A percentile compares a stretch with the other conserved stretches of the same genome.
Evolutionary conservation across 2,888 invertebrate species (phyloP).

Genomic region (Dusona sp.): DNA sequence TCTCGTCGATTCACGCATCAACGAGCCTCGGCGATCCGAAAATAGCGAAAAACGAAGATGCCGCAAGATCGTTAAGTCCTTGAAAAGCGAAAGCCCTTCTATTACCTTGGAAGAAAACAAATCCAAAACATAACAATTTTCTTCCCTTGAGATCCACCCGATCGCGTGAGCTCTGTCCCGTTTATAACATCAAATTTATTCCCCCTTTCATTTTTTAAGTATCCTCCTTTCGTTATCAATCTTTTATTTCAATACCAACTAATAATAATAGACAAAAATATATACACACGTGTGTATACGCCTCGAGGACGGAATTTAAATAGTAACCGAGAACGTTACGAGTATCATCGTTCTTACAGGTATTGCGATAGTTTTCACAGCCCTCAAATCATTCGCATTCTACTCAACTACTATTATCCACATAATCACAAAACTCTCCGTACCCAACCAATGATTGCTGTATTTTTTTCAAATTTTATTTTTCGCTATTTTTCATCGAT

Average conservation of each 20-base stretch:
- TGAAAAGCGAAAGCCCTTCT: constrained; percentile 60
- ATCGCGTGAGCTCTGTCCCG: constrained; percentile 28
- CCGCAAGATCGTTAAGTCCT: constrained; percentile 77
- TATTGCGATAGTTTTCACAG: constrained; percentile 44
- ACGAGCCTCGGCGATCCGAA: constrained; percentile 62
- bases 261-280: constrained; percentile 31
- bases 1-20: constrained; percentile 69
- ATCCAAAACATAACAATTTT: constrained; percentile 46
- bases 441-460: background rate
- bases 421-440: background rate
- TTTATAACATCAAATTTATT: constrained; percentile 29
- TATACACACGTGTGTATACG: background rate
- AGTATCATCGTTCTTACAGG: constrained; percentile 43
- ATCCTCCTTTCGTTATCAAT: background rate
- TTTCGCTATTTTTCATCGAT: background rate
- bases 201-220: background rate
- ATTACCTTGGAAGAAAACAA: constrained; percentile 38
- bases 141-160: constrained; percentile 26
- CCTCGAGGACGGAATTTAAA: constrained; percentile 50
- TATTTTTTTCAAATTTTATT: background rate
- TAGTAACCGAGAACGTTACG: constrained; percentile 43
- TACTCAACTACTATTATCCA: constrained; percentile 10
- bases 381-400: constrained; percentile 32
- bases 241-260: background rate
- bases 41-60: constrained; percentile 71